Percentiles rank a stretch among this genome's conserved stretches.
These are phyloP conservation scores for Typhlomys cinereus DNA, from an alignment of 2,113 vertebrate genomes.

Conservation along the genomic window DNA sequence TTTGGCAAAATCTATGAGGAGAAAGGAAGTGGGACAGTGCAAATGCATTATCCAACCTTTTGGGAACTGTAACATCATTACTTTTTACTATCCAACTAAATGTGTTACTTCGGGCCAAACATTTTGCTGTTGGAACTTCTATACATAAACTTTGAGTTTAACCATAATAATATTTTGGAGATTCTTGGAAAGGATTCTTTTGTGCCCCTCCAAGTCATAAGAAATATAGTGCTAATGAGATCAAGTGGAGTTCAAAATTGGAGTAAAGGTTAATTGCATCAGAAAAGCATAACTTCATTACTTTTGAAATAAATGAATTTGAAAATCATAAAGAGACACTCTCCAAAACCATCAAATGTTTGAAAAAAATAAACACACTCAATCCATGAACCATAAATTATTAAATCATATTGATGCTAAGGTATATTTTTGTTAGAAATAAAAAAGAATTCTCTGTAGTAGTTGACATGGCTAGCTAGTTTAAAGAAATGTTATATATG, in stretches of 20 bases:
- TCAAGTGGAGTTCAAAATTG: background rate
- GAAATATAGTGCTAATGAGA: background rate
- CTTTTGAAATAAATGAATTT: slow-evolving; percentile 22
- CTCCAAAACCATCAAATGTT: background rate
- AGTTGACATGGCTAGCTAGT: background rate
- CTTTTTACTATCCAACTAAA: background rate
- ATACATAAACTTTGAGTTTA: background rate
- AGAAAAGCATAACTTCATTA: background rate
- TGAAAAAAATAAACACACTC: background rate
- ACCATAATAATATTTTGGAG: background rate
- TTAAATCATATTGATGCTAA: background rate
- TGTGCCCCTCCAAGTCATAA: background rate
- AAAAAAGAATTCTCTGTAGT: background rate
- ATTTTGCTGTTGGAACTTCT: background rate
- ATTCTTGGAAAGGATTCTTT: slow-evolving; percentile 2
- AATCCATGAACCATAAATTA: background rate
- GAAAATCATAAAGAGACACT: slow-evolving; percentile 1
- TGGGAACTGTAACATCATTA: background rate
- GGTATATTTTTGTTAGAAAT: slow-evolving; percentile 7
- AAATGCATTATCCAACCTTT: background rate
- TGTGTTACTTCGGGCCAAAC: background rate
- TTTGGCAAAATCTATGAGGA: background rate
- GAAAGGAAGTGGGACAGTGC: background rate
- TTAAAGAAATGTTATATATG: background rate
- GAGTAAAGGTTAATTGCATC: slow-evolving; percentile 12